Evolutionary conservation across 2,888 invertebrate species (phyloP).

Genomic region (Erebia ligea): DNA sequence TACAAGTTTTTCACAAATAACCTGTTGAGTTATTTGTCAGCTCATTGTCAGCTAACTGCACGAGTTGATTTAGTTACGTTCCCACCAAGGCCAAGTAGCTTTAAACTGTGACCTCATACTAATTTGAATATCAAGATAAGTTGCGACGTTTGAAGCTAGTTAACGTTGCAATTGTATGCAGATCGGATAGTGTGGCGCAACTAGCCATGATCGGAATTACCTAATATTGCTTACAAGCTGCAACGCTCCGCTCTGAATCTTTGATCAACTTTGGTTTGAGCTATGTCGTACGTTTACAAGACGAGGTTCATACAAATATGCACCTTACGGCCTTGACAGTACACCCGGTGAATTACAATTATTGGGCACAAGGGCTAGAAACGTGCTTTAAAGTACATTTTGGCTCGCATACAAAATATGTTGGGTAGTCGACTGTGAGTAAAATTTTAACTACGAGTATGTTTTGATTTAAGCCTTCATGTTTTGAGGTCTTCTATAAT

Average conservation of each 20-base stretch:
- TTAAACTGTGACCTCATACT: slow-evolving; percentile 20
- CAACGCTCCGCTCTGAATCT: slow-evolving; percentile 60
- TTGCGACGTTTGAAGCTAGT: slow-evolving; percentile 36
- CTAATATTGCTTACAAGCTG: slow-evolving; percentile 55
- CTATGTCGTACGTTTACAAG: slow-evolving; percentile 58
- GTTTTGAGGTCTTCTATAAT: not conserved
- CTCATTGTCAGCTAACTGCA: slow-evolving; percentile 1
- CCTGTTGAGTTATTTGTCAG: slow-evolving; percentile 3
- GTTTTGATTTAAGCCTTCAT: slow-evolving; percentile 8
- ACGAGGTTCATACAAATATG: slow-evolving; percentile 57
- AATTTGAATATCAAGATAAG: slow-evolving; percentile 20
- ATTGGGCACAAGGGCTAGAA: slow-evolving; percentile 40
- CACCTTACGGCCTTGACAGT: slow-evolving; percentile 60
- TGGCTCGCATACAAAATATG: slow-evolving; percentile 29
- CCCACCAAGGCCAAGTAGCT: slow-evolving; percentile 7
- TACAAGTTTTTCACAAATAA: not conserved
- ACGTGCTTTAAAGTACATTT: slow-evolving; percentile 28
- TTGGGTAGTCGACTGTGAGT: slow-evolving; percentile 20
- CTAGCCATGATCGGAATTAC: slow-evolving; percentile 64
- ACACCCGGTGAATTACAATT: slow-evolving; percentile 48
- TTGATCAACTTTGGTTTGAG: slow-evolving; percentile 50
- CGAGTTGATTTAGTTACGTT: slow-evolving; percentile 9
- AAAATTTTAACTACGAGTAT: slow-evolving; percentile 25
- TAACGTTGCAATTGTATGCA: slow-evolving; percentile 59
- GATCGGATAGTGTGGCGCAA: slow-evolving; percentile 57